Percentiles rank a stretch among this genome's conserved stretches.
Conservation (phyloP, 1,140 invertebrate species). For the Chironomus striatipennis region DNA sequence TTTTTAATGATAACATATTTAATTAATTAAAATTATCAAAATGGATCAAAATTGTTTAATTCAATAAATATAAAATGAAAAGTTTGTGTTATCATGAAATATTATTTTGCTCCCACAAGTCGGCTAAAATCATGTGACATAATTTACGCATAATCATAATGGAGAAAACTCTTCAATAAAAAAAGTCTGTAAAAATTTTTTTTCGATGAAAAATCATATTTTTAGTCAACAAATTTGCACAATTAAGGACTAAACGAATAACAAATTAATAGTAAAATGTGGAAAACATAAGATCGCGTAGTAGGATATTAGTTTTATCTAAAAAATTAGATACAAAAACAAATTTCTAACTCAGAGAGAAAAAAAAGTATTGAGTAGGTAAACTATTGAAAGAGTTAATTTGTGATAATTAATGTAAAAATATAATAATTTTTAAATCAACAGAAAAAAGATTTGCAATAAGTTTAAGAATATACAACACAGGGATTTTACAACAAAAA, state of each 20-base stretch:
- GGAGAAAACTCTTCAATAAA: constrained; percentile 6
- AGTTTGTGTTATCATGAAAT: too few species aligned
- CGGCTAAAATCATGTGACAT: not conserved
- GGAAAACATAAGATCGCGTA: not conserved
- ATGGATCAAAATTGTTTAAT: too few species aligned
- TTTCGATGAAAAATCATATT: not conserved
- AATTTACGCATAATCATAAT: not conserved
- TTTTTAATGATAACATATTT: too few species aligned
- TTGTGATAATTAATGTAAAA: too few species aligned
- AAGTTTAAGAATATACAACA: not conserved
- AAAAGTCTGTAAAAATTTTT: constrained; percentile 8
- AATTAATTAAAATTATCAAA: too few species aligned
- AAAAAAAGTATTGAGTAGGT: not conserved
- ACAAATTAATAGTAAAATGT: not conserved
- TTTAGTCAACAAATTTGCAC: not conserved
- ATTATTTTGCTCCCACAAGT: not conserved
- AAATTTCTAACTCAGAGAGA: not conserved
- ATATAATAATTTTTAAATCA: too few species aligned
- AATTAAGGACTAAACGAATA: not conserved
- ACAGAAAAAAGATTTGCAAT: too few species aligned
- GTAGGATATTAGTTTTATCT: not conserved
- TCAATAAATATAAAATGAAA: too few species aligned
- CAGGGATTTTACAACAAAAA: not conserved
- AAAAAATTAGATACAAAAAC: constrained; percentile 1
- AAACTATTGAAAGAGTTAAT: not conserved